Evolutionary conservation across 2,113 vertebrate genomes (phyloP).

Genomic region (Atrichornis clamosus): DNA sequence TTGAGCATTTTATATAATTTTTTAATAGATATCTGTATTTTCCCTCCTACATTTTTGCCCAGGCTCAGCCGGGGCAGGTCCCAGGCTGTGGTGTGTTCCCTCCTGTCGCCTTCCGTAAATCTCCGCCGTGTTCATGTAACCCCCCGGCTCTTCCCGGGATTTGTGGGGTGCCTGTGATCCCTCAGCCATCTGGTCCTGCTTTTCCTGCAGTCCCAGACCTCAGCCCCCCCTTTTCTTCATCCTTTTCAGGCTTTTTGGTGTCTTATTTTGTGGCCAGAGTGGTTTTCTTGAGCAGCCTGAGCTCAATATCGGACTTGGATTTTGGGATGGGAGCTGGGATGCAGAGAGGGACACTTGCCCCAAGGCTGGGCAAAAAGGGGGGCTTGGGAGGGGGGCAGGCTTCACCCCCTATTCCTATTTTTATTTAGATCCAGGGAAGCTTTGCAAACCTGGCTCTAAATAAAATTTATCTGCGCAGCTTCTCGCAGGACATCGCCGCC

Average conservation of each 20-base stretch:
- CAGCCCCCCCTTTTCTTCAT: background rate
- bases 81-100: background rate
- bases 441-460: background rate
- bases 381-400: rapidly evolving
- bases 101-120: background rate
- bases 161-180: background rate
- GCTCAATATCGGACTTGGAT: rapidly evolving
- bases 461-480: rapidly evolving
- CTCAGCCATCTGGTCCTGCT: background rate
- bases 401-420: background rate
- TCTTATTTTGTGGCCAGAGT: background rate
- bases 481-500: rapidly evolving
- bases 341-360: rapidly evolving
- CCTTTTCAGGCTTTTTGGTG: rapidly evolving
- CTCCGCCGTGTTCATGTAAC: rapidly evolving
- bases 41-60: rapidly evolving
- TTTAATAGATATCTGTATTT: background rate
- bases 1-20: rapidly evolving
- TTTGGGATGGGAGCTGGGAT: background rate
- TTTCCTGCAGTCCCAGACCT: background rate
- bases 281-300: background rate
- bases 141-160: rapidly evolving
- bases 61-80: background rate
- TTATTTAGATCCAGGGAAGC: background rate
- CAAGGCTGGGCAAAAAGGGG: background rate